A percentile compares a stretch with the other conserved stretches of the same genome.
These are phyloP conservation scores for Desoria tigrina DNA, from an alignment of 2,888 invertebrate species.

Conservation along the genomic window DNA sequence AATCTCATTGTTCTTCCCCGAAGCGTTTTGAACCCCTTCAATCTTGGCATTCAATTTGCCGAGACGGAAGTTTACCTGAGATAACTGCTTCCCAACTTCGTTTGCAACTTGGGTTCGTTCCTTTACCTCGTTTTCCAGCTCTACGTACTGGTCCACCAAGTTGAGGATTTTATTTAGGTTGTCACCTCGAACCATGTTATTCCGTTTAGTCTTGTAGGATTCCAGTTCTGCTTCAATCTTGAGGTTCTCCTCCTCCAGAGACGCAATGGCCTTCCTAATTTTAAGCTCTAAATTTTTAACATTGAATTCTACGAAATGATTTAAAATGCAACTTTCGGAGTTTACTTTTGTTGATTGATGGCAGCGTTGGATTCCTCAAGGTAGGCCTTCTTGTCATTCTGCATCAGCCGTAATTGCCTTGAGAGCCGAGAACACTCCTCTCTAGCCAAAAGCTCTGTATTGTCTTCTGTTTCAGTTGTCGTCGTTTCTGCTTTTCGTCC, in stretches of 20 bases:
- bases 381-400: constrained; percentile 53
- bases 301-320: not conserved
- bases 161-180: constrained; percentile 35
- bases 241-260: constrained; percentile 43
- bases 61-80: constrained; percentile 55
- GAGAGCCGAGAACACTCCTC: constrained; percentile 48
- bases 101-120: constrained; percentile 38
- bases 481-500: constrained; percentile 23
- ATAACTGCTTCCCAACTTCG: constrained; percentile 44
- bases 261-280: constrained; percentile 38
- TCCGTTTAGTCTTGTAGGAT: constrained; percentile 34
- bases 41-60: constrained; percentile 58
- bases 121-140: constrained; percentile 40
- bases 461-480: constrained; percentile 41
- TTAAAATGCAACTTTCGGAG: no score
- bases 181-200: constrained; percentile 38
- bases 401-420: constrained; percentile 50
- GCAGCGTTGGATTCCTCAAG: constrained; percentile 50
- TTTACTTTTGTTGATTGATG: constrained; percentile 49
- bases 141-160: constrained; percentile 55
- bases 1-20: constrained; percentile 59
- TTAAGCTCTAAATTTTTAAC: not conserved
- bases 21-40: constrained; percentile 52
- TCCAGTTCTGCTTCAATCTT: constrained; percentile 47
- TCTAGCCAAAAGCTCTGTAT: constrained; percentile 45